Conservation (phyloP, 2,113 vertebrate genomes). For the Notiomystis cincta region DNA sequence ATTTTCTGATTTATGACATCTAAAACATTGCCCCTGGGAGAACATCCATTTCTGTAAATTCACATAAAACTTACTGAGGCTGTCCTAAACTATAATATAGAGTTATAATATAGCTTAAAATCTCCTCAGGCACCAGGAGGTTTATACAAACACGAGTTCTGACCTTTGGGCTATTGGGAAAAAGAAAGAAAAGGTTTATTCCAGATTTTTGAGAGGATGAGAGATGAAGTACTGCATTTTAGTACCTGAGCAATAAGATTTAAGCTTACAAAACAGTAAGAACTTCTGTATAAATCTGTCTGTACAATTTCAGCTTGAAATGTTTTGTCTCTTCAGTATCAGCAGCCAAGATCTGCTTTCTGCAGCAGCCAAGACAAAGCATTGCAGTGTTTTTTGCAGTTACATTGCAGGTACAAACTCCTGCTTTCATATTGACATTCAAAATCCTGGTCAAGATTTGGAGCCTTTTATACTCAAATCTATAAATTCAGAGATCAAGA, state of each 20-base stretch:
- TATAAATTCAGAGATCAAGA: not conserved
- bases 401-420: not conserved
- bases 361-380: not conserved
- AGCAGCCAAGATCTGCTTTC: not conserved
- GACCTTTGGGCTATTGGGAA: not conserved
- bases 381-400: not conserved
- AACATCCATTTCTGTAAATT: not conserved
- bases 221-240: not conserved
- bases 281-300: not conserved
- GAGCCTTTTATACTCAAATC: not conserved
- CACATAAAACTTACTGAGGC: not conserved
- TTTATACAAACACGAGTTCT: not conserved
- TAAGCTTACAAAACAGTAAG: not conserved
- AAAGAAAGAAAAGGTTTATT: not conserved
- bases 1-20: not conserved
- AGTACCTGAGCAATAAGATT: not conserved
- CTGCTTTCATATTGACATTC: not conserved
- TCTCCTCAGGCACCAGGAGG: not conserved
- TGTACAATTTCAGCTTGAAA: not conserved
- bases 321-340: not conserved
- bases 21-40: not conserved
- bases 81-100: not conserved
- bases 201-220: not conserved
- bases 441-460: not conserved
- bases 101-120: not conserved